Percentiles rank a stretch among this genome's conserved stretches.
Conservation (phyloP, 30 jellyfish, hydroid and myxozoan genomes). For the Mastigias papua region DNA sequence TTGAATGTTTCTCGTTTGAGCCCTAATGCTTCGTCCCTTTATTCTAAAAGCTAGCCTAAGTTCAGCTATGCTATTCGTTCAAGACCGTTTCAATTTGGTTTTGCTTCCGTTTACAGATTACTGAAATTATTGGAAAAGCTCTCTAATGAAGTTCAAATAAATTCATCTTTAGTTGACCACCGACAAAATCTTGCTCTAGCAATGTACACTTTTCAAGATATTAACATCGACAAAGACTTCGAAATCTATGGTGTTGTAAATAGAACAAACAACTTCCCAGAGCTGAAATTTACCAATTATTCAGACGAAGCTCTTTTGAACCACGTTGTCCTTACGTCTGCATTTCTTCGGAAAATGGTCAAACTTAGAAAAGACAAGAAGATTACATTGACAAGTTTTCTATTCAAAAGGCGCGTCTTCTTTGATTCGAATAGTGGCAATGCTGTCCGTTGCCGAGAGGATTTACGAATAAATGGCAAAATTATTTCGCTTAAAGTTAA, state of each 20-base stretch:
- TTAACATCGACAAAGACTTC: neutral
- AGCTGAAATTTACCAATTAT: slow-evolving; percentile 11
- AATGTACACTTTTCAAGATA: neutral
- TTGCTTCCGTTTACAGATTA: no score
- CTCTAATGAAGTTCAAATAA: slow-evolving; percentile 35
- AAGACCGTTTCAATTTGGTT: no score
- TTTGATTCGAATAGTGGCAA: no score
- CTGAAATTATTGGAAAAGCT: slow-evolving; percentile 26
- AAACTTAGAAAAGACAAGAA: neutral
- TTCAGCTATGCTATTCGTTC: no score
- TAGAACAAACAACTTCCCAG: slow-evolving; percentile 17
- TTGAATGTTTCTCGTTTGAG: no score
- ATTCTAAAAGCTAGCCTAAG: no score
- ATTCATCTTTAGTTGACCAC: slow-evolving; percentile 4
- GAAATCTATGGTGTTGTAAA: slow-evolving; percentile 17
- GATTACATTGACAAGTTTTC: slow-evolving; percentile 31
- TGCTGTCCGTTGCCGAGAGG: neutral
- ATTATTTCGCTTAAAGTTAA: slow-evolving; percentile 24
- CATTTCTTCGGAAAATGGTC: slow-evolving; percentile 48
- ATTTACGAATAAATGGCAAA: neutral
- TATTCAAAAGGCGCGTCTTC: slow-evolving; percentile 22
- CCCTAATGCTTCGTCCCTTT: no score
- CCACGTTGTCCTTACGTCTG: slow-evolving; percentile 34
- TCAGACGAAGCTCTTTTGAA: neutral
- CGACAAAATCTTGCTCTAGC: slow-evolving; percentile 44